Evolutionary conservation across 2,888 invertebrate genomes (phyloP), one percentile per base, ranked within the genome.

Genomic region (Acleris emargana): DNA sequence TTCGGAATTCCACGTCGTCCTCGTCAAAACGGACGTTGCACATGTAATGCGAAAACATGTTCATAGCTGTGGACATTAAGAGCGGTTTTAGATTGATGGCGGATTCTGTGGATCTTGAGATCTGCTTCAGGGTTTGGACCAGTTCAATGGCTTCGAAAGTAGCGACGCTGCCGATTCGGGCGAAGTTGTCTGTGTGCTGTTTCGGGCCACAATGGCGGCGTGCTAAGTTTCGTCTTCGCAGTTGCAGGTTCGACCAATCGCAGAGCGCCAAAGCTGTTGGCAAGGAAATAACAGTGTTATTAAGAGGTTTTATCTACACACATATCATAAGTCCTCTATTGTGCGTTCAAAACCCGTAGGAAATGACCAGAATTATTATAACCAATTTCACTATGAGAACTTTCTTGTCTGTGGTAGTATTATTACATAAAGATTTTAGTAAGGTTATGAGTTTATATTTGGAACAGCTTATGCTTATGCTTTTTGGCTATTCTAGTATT

Each of bases 41-140:
- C 96, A 98, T 97, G 87, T 97, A 97, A 70, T 96, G 94, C 5
- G 94, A 94, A 84, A 98, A 97, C 94, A 97, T 96, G 85, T 97
- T 97, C 73, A 96, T 96, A 25, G 96, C 95, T 0, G 96, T 94
- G 16, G 94, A 93, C 82, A 97, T 94, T 3, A 97, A 83, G 20
- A 95, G 81, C 0, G 96, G 95, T 80, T 97, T 97, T 32, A 97
- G 76, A 64, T 95, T 92, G 70, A 94, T 87, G 5, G 88, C 82
- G 0, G 87, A 79, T 7, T 86, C 81, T 0, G 91, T 83, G 13
- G 76, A 72, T 0, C 84, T 76, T 0, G 91, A 87, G 38, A 93
- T 87, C 11, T 83, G 78, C 47, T 89, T 88, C 16, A 96, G 76
- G 18, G 93, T 93, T 25, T 93, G 80, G 51, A 96, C 84, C 16